These are phyloP conservation scores for Chionomys nivalis DNA, from an alignment of 2,113 vertebrate species.

Conservation along the genomic window DNA sequence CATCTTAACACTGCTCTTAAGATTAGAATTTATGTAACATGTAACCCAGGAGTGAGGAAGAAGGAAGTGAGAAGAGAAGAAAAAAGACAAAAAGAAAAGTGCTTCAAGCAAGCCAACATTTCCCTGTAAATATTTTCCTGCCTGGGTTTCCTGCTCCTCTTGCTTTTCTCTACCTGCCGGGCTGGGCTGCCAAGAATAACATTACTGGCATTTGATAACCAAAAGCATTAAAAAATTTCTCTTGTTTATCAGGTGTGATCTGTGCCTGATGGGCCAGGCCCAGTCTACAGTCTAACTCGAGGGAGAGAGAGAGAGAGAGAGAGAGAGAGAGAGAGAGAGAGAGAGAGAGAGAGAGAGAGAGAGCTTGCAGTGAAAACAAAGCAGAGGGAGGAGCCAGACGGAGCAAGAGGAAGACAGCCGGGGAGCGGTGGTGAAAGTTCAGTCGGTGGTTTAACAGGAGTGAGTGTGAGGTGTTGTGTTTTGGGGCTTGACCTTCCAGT, in stretches of 20 bases:
- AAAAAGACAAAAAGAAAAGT: background rate
- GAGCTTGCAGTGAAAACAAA: background rate
- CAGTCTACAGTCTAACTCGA: background rate
- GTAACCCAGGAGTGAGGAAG: background rate
- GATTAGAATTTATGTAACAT: background rate
- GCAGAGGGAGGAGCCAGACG: background rate
- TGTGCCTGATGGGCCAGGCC: background rate
- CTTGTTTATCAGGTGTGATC: background rate
- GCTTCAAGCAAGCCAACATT: background rate
- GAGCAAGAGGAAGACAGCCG: background rate
- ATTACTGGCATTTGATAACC: slow-evolving; percentile 8
- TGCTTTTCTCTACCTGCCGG: background rate
- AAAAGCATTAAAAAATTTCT: background rate
- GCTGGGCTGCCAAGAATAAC: slow-evolving; percentile 34
- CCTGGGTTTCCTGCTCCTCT: slow-evolving; percentile 36
- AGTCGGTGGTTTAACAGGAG: too few species aligned
- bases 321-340: too few species aligned
- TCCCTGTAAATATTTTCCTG: slow-evolving; percentile 42
- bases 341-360: too few species aligned
- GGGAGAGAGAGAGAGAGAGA: background rate
- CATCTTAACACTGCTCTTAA: background rate
- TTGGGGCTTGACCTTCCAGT: background rate
- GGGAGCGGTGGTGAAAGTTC: background rate
- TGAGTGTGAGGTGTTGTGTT: background rate
- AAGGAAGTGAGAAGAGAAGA: background rate